Evolutionary conservation across 2,888 invertebrate species (phyloP).

Genomic region (Epirrhoe alternata): DNA sequence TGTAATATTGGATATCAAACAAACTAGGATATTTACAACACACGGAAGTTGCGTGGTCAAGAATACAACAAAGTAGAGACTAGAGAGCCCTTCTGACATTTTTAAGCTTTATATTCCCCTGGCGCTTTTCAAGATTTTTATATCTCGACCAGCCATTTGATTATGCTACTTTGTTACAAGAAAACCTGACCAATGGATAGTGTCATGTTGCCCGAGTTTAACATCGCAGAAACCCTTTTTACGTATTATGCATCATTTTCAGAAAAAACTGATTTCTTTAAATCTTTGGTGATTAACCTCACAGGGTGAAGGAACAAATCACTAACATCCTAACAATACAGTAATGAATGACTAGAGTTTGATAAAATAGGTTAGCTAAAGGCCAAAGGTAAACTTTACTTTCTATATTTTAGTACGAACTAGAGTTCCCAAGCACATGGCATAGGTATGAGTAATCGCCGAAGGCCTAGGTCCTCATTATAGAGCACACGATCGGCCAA

Average conservation of each 20-base stretch:
- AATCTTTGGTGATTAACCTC: too few species aligned
- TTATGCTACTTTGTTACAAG: too few species aligned
- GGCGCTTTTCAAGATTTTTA: background rate
- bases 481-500: constrained; percentile 69
- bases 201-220: too few species aligned
- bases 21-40: constrained; percentile 2
- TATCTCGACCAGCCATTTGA: background rate
- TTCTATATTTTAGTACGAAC: constrained; percentile 10
- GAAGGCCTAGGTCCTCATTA: constrained; percentile 66
- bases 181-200: too few species aligned
- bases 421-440: constrained; percentile 47
- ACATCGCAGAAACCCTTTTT: too few species aligned
- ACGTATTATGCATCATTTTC: too few species aligned
- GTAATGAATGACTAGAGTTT: background rate
- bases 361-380: background rate
- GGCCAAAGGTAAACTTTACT: background rate
- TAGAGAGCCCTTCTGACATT: too few species aligned
- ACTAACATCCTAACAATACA: background rate
- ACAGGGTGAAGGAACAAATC: background rate
- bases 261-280: too few species aligned
- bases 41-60: background rate
- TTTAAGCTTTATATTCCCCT: background rate
- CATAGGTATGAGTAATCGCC: constrained; percentile 62
- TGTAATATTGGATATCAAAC: constrained; percentile 28
- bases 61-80: background rate